Evolutionary conservation across 2,797 vertebrate species (phyloP), one percentile per base, ranked within the genome.

Genomic region (Sebastes jordani): DNA sequence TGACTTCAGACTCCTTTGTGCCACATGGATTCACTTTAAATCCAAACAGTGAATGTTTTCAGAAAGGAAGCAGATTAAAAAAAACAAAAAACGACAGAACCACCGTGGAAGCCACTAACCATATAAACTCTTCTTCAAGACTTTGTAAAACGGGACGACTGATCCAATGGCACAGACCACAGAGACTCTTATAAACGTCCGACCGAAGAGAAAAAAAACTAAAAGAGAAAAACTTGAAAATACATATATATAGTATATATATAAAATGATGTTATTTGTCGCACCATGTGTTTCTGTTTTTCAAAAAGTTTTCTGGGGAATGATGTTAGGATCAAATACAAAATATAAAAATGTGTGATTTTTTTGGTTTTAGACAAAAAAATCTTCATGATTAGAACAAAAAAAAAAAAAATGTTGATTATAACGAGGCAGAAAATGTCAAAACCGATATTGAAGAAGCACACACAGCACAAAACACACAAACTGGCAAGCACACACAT

Each of bases 201-300:
- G 32, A 76, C 64, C 8, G n/a, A 54, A 54, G n/a, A 78, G 65
- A 81, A 76, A 83, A 78, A 80, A 86, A 75, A 60, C 6, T 8
- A 73, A 32, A 85, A 87, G 56, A 81, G 71, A 87, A 89, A 87
- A 46, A 90, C 82, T 81, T 88, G 71, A 91, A 87, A 86, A 73
- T 79, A 80, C 56, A 76, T 74, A 84, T 85, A 87, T 77, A 56
- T 68, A 72, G 18, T 64, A 85, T 76, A 86, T 73, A 89, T 82
- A 90, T 74, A 81, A 82, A 90, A 91, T 85, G 56, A 90, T 91
- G 90, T 94, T 92, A 93, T 84, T 90, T 93, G 93, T 94, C 80
- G 77, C 92, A 93, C 92, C 85, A 89, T 81, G 93, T 93, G 92
- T 94, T 95, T 91, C 78, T 91, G 86, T 92, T 93, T 88, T 90